phyloP scores from a whole-genome alignment of 1,140 invertebrate genomes.

The Macrotrachela quadricornifera region DNA sequence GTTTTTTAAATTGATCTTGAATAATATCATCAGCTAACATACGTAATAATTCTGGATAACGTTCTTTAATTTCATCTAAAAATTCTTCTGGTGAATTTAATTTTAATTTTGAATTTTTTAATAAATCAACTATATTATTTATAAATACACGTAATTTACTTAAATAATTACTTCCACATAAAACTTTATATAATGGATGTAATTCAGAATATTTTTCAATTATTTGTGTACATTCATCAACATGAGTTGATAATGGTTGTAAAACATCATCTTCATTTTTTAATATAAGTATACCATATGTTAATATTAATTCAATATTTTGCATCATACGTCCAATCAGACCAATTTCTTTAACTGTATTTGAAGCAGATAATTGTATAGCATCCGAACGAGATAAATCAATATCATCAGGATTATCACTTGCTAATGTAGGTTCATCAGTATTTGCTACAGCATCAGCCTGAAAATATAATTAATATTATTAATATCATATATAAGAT shows the following conservation, averaged over 20 bases:
- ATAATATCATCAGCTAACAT: too few species aligned
- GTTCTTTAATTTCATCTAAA: conserved; percentile 2
- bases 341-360: conserved; percentile 1
- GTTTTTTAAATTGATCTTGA: too few species aligned
- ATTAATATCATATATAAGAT: too few species aligned
- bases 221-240: conserved; percentile 5
- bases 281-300: conserved; percentile 1
- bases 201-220: conserved; percentile 1
- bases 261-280: conserved; percentile 9
- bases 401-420: too few species aligned
- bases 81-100: conserved; percentile 7
- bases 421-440: too few species aligned
- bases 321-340: conserved; percentile 4
- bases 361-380: too few species aligned
- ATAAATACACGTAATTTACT: conserved; percentile 3
- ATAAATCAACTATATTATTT: background rate
- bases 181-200: conserved; percentile 6
- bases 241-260: conserved; percentile 1
- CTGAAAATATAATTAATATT: too few species aligned
- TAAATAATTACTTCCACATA: conserved; percentile 7
- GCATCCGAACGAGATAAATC: too few species aligned
- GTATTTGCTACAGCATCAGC: too few species aligned
- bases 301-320: conserved; percentile 1
- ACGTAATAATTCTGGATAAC: conserved; percentile 2
- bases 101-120: conserved; percentile 2